Evolutionary conservation across 2,888 invertebrate genomes (phyloP), one percentile per base, ranked within the genome.

Genomic region (Rhingia rostrata): DNA sequence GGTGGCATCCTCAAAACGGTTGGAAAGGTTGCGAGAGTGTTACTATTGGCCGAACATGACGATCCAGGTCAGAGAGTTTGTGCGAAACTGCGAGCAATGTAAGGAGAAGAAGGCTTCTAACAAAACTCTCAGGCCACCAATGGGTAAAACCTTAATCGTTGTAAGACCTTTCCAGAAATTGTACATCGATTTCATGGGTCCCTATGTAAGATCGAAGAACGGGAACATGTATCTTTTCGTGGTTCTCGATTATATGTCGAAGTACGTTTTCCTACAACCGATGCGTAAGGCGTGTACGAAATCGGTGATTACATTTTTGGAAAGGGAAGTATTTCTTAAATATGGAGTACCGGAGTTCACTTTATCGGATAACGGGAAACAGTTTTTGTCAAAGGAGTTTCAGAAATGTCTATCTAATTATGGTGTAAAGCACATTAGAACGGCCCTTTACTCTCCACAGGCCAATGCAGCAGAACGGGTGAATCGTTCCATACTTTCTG

Each of bases 401-500:
- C 7, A 35, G 7, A 22, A 7, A 3, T 54, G 63, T 10, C 35
- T 79, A n/a, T 5, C n/a, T 4, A 63, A 39, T 33, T 81, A 72
- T 60, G 81, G 78, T 0, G 43, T 81, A 1, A 35, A 37, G 3
- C 70, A 74, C 33, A 22, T 78, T 6, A 61, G 66, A 7, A 72
- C 80, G 3, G 79, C 75, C 3, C 41, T 61, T 10, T 79, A 70
- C 30, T 58, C 58, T 7, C 77, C 86, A 1, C 82, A 82, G 30
- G 64, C 86, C 6, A 74, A 86, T 53, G 67, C 66, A 2, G 73
- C 73, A 4, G 63, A 78, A 14, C 14, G 78, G 4, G 70, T 78
- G 4, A 78, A 78, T 2, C 41, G 69, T 9, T 70, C 70, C 0
- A 54, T 78, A 3, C 35, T 70, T 43, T 63, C 70, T 3, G 54